Conservation (phyloP, 2,113 vertebrate genomes). For the Peromyscus leucopus region DNA sequence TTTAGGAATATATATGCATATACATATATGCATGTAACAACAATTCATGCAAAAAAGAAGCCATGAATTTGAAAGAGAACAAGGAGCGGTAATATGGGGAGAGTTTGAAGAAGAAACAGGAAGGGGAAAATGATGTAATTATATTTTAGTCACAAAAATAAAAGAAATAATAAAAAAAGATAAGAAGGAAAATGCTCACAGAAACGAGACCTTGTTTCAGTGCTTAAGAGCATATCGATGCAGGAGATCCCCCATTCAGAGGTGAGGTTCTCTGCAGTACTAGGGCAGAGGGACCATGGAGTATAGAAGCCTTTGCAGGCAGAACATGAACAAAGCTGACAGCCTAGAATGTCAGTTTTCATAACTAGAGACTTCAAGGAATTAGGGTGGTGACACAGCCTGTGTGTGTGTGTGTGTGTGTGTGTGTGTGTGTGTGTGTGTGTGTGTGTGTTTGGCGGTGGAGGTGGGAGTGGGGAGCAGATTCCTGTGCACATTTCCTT, state of each 20-base stretch:
- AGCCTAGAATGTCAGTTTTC: constrained; percentile 48
- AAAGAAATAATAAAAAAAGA: background rate
- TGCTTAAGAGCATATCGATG: too few species aligned
- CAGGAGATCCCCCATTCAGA: background rate
- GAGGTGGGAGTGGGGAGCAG: background rate
- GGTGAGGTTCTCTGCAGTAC: background rate
- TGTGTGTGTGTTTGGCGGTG: background rate
- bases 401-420: background rate
- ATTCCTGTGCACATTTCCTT: constrained; percentile 60
- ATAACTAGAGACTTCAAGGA: constrained; percentile 39
- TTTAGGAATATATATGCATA: background rate
- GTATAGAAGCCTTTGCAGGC: background rate
- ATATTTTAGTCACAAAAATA: background rate
- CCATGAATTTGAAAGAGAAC: background rate
- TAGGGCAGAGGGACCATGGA: background rate
- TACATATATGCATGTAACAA: background rate
- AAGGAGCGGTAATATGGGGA: background rate
- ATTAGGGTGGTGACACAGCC: background rate
- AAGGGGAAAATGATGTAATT: background rate
- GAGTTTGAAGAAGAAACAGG: background rate
- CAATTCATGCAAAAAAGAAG: background rate
- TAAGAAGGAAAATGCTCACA: background rate
- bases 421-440: background rate
- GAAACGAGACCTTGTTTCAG: background rate
- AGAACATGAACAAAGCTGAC: constrained; percentile 8